These are phyloP conservation scores for Coracopsis vasa DNA, from an alignment of 2,113 vertebrate species.

Conservation along the genomic window DNA sequence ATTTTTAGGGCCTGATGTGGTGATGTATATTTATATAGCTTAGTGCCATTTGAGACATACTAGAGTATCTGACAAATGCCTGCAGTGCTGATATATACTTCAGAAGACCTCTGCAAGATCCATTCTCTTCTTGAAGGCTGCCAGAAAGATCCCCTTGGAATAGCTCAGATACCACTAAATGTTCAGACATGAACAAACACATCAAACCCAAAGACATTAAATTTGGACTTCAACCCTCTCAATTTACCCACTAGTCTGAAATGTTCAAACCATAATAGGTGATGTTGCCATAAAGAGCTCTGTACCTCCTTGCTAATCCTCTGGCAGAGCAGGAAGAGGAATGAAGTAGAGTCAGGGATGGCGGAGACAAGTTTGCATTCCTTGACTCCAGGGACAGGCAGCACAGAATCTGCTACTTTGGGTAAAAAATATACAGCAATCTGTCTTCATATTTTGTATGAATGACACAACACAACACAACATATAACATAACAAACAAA, in stretches of 20 bases:
- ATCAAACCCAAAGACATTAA: background rate
- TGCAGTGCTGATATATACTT: background rate
- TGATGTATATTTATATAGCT: background rate
- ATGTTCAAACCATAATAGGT: background rate
- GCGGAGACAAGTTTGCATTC: background rate
- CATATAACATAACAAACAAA: background rate
- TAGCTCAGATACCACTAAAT: background rate
- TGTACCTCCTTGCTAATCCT: background rate
- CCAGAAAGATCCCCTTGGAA: accelerated
- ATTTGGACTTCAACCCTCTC: background rate
- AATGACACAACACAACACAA: background rate
- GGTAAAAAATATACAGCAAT: background rate
- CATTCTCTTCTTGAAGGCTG: background rate
- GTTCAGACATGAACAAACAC: background rate
- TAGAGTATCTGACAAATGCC: background rate
- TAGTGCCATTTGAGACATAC: background rate
- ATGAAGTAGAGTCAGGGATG: background rate
- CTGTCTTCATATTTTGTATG: background rate
- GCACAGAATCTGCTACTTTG: background rate
- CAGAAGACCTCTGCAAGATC: background rate
- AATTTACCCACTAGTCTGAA: background rate
- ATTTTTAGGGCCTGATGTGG: background rate
- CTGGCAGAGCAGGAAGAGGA: background rate
- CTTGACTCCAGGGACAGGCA: background rate
- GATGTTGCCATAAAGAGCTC: background rate